Evolutionary conservation across 2,113 vertebrate species (phyloP).

Genomic region (Porphyrio hochstetteri): DNA sequence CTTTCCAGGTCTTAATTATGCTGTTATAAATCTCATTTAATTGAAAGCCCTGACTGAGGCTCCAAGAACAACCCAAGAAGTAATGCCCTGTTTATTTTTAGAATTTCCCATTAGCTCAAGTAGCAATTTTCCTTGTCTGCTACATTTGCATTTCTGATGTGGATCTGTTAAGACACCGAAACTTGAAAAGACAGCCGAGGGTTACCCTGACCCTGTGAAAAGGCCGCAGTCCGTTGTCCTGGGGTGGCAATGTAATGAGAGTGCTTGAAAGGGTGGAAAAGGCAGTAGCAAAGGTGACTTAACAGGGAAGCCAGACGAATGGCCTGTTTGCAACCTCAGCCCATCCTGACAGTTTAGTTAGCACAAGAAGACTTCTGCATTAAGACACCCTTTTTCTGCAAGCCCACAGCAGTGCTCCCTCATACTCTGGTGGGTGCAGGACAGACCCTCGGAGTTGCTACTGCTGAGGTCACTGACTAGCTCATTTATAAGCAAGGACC

Average conservation of each 20-base stretch:
- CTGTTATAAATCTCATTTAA: background rate
- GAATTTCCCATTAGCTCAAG: background rate
- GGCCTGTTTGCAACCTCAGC: background rate
- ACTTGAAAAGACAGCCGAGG: background rate
- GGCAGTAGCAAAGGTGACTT: background rate
- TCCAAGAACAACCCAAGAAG: background rate
- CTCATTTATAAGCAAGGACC: background rate
- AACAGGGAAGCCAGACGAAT: background rate
- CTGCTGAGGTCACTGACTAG: background rate
- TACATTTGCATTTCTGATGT: background rate
- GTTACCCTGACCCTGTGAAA: background rate
- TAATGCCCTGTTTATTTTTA: background rate
- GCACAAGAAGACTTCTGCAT: background rate
- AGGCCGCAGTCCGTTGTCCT: background rate
- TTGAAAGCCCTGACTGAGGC: background rate
- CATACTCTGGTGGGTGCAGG: background rate
- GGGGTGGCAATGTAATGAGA: background rate
- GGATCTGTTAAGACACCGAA: background rate
- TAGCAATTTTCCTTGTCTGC: background rate
- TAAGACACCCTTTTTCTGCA: background rate
- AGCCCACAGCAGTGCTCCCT: background rate
- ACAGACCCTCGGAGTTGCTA: background rate
- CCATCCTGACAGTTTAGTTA: background rate
- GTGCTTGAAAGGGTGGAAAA: background rate
- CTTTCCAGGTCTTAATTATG: conserved; percentile 3